Conservation (phyloP, 2,797 vertebrate genomes). For the Sebastes flavidus region DNA sequence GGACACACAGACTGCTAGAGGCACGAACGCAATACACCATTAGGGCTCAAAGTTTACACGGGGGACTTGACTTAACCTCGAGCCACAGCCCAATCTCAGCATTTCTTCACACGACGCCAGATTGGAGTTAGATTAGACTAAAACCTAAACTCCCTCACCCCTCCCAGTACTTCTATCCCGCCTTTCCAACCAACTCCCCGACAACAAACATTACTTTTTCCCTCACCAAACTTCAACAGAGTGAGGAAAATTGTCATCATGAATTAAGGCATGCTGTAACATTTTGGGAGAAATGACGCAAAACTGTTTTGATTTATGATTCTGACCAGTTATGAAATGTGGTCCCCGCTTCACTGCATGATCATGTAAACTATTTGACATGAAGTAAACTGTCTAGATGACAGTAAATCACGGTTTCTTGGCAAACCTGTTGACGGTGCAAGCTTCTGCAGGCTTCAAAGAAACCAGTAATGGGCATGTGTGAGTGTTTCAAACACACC, state of each 20-base stretch:
- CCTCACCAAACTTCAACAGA: neutral
- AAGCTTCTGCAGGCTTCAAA: constrained; percentile 60
- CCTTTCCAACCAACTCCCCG: neutral
- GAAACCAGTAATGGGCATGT: constrained; percentile 41
- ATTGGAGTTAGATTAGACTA: constrained; percentile 81
- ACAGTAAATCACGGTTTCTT: constrained; percentile 52
- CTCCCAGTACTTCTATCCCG: constrained; percentile 12
- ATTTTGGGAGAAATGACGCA: neutral
- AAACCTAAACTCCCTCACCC: constrained; percentile 48
- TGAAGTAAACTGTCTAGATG: constrained; percentile 24
- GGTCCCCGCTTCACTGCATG: neutral
- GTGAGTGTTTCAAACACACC: constrained; percentile 48
- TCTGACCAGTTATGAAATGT: constrained; percentile 13
- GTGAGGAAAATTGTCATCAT: neutral
- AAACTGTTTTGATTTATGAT: neutral
- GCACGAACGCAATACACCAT: constrained; percentile 83
- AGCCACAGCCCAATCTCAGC: constrained; percentile 84
- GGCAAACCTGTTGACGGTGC: constrained; percentile 59
- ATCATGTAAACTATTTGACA: constrained; percentile 30
- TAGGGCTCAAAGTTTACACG: constrained; percentile 88
- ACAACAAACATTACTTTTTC: constrained; percentile 27
- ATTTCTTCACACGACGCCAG: constrained; percentile 87
- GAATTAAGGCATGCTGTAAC: constrained; percentile 1
- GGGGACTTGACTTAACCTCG: constrained; percentile 86
- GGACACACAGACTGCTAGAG: constrained; percentile 60